Percentiles rank a stretch among this genome's conserved stretches.
These are phyloP conservation scores for Wasmannia auropunctata DNA, from an alignment of 1,140 invertebrate species.

Conservation along the genomic window DNA sequence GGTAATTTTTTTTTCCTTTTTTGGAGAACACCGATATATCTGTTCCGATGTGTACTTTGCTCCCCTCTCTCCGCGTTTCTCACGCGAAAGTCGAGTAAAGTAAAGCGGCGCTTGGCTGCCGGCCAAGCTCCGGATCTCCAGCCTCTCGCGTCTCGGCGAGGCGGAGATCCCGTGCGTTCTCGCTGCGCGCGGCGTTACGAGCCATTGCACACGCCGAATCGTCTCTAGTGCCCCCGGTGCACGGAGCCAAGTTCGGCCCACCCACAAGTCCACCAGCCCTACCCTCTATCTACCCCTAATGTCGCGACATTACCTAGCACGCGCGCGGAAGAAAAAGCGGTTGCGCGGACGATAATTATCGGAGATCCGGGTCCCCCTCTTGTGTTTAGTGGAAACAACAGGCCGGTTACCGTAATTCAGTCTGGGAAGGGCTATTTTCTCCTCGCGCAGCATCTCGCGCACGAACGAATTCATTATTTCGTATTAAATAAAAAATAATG, in stretches of 20 bases:
- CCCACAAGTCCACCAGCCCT: constrained; percentile 67
- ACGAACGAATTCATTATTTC: too few species aligned
- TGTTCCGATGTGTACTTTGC: constrained; percentile 76
- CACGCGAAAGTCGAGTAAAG: constrained; percentile 77
- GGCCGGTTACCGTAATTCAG: not conserved
- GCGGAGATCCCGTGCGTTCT: constrained; percentile 52
- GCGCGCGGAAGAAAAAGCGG: constrained; percentile 41
- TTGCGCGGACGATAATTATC: constrained; percentile 73
- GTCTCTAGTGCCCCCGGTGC: constrained; percentile 71
- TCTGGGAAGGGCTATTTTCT: not conserved
- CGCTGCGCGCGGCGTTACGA: constrained; percentile 79
- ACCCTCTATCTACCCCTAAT: constrained; percentile 76
- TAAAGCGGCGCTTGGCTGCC: constrained; percentile 79
- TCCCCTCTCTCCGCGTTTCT: constrained; percentile 46
- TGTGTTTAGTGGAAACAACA: not conserved
- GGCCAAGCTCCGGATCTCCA: constrained; percentile 80
- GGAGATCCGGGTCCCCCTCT: not conserved
- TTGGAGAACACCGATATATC: constrained; percentile 80
- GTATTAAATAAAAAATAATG: not conserved
- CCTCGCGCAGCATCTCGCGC: not conserved
- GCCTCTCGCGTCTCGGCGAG: constrained; percentile 62
- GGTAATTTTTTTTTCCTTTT: constrained; percentile 75
- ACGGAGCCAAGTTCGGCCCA: constrained; percentile 67
- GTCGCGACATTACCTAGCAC: constrained; percentile 70
- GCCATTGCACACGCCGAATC: constrained; percentile 84